Conservation (phyloP, 2,888 invertebrate species). For the Lucinisca nassula region DNA sequence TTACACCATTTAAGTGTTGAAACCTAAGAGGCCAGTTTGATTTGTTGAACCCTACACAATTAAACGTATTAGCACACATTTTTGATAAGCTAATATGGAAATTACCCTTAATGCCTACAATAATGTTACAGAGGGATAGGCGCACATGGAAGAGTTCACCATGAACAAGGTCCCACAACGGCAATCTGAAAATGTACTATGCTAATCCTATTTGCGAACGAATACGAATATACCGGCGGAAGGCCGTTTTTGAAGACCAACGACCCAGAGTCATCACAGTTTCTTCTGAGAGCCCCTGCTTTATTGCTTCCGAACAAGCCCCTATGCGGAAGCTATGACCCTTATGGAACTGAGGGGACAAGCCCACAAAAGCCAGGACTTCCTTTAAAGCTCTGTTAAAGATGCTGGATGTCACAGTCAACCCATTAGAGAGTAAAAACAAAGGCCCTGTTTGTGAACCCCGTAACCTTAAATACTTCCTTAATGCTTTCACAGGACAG, state of each 20-base stretch:
- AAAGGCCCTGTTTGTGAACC: not conserved
- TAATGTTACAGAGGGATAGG: too few species aligned
- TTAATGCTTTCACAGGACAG: conserved; percentile 22
- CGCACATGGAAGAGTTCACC: too few species aligned
- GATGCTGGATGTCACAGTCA: not conserved
- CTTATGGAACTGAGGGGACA: not conserved
- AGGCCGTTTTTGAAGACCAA: not conserved
- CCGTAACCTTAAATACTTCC: not conserved
- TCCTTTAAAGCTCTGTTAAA: not conserved
- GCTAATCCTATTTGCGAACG: too few species aligned
- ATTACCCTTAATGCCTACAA: too few species aligned
- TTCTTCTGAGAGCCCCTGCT: not conserved
- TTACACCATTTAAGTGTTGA: too few species aligned
- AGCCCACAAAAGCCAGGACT: not conserved
- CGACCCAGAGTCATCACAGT: not conserved
- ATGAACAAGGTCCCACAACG: too few species aligned
- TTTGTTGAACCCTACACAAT: too few species aligned
- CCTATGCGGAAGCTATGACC: not conserved
- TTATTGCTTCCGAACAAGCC: not conserved
- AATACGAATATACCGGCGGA: too few species aligned
- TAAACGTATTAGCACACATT: too few species aligned
- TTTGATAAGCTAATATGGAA: too few species aligned
- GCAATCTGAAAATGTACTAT: too few species aligned
- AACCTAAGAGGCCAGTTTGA: too few species aligned
- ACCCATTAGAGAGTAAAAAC: not conserved